Base-by-base conservation (phyloP, 2,888 invertebrate genomes). In the Phaedon cochleariae region DNA sequence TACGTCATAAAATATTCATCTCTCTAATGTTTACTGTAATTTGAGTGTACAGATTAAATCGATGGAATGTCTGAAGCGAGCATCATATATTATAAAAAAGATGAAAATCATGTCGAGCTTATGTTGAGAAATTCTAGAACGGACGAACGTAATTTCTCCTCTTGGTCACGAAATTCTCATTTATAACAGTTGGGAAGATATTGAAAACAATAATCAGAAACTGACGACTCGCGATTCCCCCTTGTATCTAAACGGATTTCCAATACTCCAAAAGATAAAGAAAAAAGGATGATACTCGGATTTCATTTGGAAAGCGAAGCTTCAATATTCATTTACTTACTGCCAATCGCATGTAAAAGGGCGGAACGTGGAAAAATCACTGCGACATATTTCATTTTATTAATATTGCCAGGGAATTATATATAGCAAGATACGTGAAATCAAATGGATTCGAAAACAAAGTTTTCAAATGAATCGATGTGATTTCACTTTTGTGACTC, bases 121-220 rank as follows among this genome's bases (percentile, higher is more conserved):
- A 57, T 62, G 70, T 70, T 68, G 64, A 68, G 68, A 67, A 70
- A 72, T 70, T 70, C 65, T 67, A 61, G 68, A 65, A 65, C 64
- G 60, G 59, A 41, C 10, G 41, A 15, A 12, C 61, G 61, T 67
- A 67, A 68, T 72, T 70, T 69, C 67, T 69, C 61, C 55, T 70
- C 61, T 61, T 26, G 71, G 71, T 71, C 71, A 72, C 71, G 72
- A 71, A 69, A 63, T 48, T 57, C 69, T 70, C 71, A 72, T 72
- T 72, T 68, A 68, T 72, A 69, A 71, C 59, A 62, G 68, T 52
- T 60, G 49, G 69, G 59, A 69, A 62, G 70, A 72, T 71, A 72
- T 71, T 72, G 68, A 63, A 69, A 67, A 69, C 67, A 71, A 68
- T 72, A 69, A 71, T 72, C 70, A 67, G 62, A 67, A 67, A 69